Evolutionary conservation across 2,888 invertebrate genomes (phyloP).

Genomic region (Protodeltote pygarga): DNA sequence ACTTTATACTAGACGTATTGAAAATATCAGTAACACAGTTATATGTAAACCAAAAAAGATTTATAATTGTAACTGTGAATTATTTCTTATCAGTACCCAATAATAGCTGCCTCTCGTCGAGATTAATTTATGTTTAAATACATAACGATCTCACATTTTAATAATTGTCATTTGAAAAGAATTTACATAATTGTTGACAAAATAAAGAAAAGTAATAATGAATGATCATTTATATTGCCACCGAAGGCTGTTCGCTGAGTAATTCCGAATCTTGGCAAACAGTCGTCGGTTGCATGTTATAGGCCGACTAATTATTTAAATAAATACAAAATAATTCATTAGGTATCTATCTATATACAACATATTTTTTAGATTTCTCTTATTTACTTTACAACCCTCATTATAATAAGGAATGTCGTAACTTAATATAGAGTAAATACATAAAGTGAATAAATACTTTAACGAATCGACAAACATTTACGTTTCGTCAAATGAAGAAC

Average conservation of each 20-base stretch:
- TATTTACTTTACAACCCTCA: constrained; percentile 78
- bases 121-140: constrained; percentile 64
- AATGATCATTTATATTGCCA: constrained; percentile 24
- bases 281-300: constrained; percentile 60
- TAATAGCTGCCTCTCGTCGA: constrained; percentile 79
- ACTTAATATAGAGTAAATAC: constrained; percentile 71
- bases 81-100: constrained; percentile 58
- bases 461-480: constrained; percentile 77
- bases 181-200: constrained; percentile 37
- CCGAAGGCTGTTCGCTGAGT: constrained; percentile 28
- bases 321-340: constrained; percentile 66
- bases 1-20: constrained; percentile 59
- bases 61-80: constrained; percentile 47
- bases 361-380: constrained; percentile 71
- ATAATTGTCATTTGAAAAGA: constrained; percentile 52
- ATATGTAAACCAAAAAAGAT: constrained; percentile 39
- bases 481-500: constrained; percentile 78
- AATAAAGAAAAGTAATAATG: constrained; percentile 36
- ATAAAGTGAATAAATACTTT: constrained; percentile 74
- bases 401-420: constrained; percentile 76
- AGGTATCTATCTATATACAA: constrained; percentile 75
- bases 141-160: constrained; percentile 54
- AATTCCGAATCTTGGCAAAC: constrained; percentile 29
- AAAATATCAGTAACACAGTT: constrained; percentile 49
- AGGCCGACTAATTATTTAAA: constrained; percentile 80